These are phyloP conservation scores for Grapholita molesta DNA, from an alignment of 1,140 invertebrate genomes.

Conservation along the genomic window DNA sequence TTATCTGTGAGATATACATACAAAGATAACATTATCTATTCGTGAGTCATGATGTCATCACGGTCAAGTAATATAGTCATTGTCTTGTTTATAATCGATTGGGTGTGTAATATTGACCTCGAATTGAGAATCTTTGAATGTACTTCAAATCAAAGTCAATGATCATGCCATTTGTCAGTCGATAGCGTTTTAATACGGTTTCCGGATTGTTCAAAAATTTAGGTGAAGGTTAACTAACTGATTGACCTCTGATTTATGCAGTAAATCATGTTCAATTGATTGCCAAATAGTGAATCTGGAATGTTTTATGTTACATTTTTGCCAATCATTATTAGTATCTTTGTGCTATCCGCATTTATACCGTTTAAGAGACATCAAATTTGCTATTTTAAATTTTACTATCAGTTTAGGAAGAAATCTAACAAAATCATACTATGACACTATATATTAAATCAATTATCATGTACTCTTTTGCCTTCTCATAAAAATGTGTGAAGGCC, in stretches of 20 bases:
- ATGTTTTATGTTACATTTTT: not conserved
- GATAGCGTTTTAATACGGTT: not conserved
- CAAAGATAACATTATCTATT: not conserved
- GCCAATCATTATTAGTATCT: not conserved
- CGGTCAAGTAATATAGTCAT: not conserved
- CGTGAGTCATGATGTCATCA: not conserved
- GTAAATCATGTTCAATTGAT: not conserved
- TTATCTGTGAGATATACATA: not conserved
- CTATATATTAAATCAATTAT: no score
- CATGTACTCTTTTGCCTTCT: no score
- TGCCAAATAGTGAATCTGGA: not conserved
- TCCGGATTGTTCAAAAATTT: not conserved
- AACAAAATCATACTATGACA: no score
- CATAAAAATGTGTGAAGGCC: no score
- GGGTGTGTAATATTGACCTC: constrained; percentile 9
- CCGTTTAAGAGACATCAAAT: no score
- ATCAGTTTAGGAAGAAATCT: no score
- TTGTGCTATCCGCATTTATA: not conserved
- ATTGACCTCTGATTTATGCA: constrained; percentile 1
- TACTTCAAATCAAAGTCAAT: constrained; percentile 4
- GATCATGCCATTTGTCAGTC: not conserved
- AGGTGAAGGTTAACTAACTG: constrained; percentile 7
- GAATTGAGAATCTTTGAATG: not conserved
- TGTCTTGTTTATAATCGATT: constrained; percentile 14
- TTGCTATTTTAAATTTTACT: no score